phyloP scores from a whole-genome alignment of 2,113 vertebrate species.

The Eulacestoma nigropectus region DNA sequence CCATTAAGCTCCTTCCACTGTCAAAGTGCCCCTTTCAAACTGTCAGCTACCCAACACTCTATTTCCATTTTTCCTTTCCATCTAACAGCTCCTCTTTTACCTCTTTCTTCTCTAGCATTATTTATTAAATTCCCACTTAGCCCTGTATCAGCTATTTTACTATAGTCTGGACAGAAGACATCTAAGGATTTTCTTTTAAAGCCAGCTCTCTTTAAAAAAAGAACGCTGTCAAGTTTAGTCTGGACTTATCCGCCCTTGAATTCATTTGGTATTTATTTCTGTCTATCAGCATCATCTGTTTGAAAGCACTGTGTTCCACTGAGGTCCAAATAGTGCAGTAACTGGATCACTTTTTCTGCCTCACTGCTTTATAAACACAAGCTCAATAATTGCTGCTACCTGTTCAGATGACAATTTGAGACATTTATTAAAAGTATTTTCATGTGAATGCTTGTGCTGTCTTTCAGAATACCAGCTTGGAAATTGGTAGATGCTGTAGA shows the following conservation, averaged over 20 bases:
- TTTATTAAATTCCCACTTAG: neutral
- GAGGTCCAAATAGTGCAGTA: neutral
- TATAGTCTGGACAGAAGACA: neutral
- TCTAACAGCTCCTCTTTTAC: neutral
- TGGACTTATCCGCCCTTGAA: neutral
- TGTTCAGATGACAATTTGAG: neutral
- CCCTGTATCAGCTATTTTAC: neutral
- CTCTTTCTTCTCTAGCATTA: neutral
- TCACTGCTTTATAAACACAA: neutral
- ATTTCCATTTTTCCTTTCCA: neutral
- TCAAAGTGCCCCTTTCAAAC: neutral
- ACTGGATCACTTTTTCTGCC: neutral
- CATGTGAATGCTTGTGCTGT: neutral
- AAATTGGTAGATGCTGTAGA: neutral
- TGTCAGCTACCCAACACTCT: neutral
- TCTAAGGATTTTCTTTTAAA: constrained; percentile 4
- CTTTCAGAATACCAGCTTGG: neutral
- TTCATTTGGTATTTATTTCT: neutral
- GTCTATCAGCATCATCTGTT: neutral
- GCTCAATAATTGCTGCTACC: neutral
- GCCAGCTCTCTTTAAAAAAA: neutral
- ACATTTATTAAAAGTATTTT: neutral
- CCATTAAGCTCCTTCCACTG: neutral
- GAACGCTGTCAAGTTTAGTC: neutral
- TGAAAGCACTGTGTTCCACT: neutral